Evolutionary conservation across 1,140 invertebrate species (phyloP).

Genomic region (Mycetomoellerius zeteki): DNA sequence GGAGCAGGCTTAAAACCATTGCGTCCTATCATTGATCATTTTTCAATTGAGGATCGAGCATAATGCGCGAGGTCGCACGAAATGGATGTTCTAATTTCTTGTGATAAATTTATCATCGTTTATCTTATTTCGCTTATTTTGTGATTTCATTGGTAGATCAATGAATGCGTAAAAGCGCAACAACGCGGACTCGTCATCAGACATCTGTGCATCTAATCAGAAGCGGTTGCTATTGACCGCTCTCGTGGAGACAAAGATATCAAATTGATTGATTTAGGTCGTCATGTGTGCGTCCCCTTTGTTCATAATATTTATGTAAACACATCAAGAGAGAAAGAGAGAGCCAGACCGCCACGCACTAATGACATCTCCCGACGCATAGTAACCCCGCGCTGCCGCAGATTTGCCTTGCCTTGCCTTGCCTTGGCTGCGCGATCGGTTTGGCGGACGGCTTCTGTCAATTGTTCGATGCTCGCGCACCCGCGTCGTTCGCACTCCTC

Average conservation of each 20-base stretch:
- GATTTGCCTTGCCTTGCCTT: not conserved
- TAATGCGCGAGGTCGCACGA: not conserved
- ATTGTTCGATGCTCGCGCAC: constrained; percentile 43
- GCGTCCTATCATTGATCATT: not conserved
- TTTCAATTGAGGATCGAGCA: not conserved
- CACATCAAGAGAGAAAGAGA: constrained; percentile 20
- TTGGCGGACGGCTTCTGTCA: constrained; percentile 31
- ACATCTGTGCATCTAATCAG: not conserved
- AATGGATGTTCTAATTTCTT: constrained; percentile 7
- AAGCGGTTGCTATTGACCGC: not conserved
- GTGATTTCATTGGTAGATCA: not conserved
- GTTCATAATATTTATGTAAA: constrained; percentile 54
- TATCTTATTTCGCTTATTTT: not conserved
- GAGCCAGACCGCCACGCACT: constrained; percentile 21
- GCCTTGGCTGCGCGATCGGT: constrained; percentile 14
- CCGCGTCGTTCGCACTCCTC: constrained; percentile 17
- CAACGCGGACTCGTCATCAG: not conserved
- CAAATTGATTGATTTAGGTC: not conserved
- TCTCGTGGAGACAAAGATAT: not conserved
- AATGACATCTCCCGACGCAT: constrained; percentile 59
- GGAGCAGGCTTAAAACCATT: not conserved
- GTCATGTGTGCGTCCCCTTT: not conserved
- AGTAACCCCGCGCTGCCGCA: constrained; percentile 46
- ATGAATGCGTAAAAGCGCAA: constrained; percentile 2
- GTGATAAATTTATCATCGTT: not conserved